phyloP scores from a whole-genome alignment of 2,888 invertebrate genomes.

The Furcula furcula region DNA sequence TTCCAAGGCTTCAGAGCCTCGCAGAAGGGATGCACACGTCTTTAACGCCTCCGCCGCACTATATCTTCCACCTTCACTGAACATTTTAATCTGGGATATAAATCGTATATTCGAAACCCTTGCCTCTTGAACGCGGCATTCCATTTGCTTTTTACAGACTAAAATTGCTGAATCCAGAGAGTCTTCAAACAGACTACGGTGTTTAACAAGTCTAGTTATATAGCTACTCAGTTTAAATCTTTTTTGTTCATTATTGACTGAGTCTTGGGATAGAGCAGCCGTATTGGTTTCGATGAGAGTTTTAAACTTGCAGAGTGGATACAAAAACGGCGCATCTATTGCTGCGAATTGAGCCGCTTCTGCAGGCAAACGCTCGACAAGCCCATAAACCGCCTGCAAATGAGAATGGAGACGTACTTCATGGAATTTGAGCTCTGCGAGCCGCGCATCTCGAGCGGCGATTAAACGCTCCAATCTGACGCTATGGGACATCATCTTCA shows the following conservation, averaged over 20 bases:
- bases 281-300: constrained; percentile 40
- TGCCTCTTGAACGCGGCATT: constrained; percentile 51
- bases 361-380: constrained; percentile 42
- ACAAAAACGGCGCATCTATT: constrained; percentile 46
- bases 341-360: constrained; percentile 44
- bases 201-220: constrained; percentile 46
- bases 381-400: constrained; percentile 46
- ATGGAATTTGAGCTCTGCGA: constrained; percentile 51
- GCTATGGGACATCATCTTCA: constrained; percentile 58
- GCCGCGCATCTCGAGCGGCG: constrained; percentile 44
- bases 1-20: constrained; percentile 52
- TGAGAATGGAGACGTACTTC: constrained; percentile 58
- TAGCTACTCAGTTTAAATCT: constrained; percentile 61
- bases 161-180: constrained; percentile 46
- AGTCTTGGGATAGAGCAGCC: constrained; percentile 28
- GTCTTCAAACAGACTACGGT: constrained; percentile 48
- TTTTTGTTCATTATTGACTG: constrained; percentile 43
- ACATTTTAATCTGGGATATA: constrained; percentile 48
- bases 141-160: constrained; percentile 37
- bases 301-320: constrained; percentile 53
- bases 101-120: constrained; percentile 59
- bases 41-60: constrained; percentile 50
- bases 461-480: constrained; percentile 56
- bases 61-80: constrained; percentile 56
- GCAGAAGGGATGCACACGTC: constrained; percentile 38